Conservation (phyloP, 1,140 invertebrate species). For the Drosophila ficusphila region DNA sequence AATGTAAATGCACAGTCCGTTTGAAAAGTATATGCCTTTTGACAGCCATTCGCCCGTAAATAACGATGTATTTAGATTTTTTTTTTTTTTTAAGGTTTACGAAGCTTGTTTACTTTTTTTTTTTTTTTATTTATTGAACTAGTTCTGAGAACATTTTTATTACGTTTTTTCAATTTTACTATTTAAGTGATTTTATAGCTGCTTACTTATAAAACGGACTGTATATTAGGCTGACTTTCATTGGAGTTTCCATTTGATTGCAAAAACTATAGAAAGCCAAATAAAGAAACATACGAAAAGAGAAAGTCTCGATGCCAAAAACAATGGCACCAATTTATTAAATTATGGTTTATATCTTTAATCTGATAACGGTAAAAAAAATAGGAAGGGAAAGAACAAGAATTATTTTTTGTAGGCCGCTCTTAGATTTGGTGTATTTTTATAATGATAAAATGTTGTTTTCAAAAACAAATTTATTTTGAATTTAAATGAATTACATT, state of each 20-base stretch:
- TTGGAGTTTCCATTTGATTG: conserved; percentile 40
- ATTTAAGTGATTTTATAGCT: not conserved
- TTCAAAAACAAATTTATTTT: too few relatives aligned
- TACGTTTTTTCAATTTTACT: too few relatives aligned
- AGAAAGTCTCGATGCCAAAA: conserved; percentile 40
- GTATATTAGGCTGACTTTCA: conserved; percentile 37
- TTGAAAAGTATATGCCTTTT: not conserved
- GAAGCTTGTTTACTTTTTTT: too few relatives aligned
- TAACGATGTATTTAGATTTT: not conserved
- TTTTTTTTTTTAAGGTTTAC: not conserved
- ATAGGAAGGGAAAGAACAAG: not conserved
- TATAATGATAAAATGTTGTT: too few relatives aligned
- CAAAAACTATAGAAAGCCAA: conserved; percentile 31
- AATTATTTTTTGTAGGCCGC: too few relatives aligned
- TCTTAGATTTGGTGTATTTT: too few relatives aligned
- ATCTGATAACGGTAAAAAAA: not conserved
- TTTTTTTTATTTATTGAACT: too few relatives aligned
- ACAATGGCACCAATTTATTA: conserved; percentile 13
- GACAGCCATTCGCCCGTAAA: not conserved
- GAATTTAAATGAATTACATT: too few relatives aligned
- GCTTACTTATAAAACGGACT: not conserved
- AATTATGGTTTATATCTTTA: not conserved
- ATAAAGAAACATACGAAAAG: conserved; percentile 38
- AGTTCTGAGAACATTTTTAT: too few relatives aligned
- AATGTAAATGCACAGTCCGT: conserved; percentile 5